These are phyloP conservation scores for Dreissena polymorpha DNA, from an alignment of 1,140 invertebrate genomes.

Conservation along the genomic window DNA sequence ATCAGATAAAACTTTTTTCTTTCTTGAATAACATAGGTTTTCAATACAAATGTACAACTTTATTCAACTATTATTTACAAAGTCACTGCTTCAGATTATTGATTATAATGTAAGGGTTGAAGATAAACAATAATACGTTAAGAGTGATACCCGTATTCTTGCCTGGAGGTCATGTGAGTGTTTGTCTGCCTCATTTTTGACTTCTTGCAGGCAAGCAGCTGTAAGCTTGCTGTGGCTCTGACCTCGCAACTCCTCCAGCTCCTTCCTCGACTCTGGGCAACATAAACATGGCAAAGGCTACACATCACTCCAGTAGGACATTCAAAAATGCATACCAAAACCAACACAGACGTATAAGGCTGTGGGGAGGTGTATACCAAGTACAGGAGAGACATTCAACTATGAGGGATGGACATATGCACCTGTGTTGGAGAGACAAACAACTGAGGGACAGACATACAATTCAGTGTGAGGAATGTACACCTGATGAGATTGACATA, in stretches of 20 bases:
- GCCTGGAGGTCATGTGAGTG: constrained; percentile 11
- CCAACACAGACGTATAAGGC: no score
- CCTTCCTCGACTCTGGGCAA: constrained; percentile 14
- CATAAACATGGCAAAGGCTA: no score
- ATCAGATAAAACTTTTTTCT: no score
- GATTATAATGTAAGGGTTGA: no score
- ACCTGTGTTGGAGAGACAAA: background rate
- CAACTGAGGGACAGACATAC: background rate
- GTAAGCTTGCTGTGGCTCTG: constrained; percentile 17
- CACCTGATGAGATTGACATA: background rate
- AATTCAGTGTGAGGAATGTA: background rate
- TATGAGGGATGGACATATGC: no score
- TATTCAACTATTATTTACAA: no score
- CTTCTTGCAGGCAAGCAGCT: constrained; percentile 18
- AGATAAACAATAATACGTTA: no score
- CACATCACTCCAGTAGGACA: no score
- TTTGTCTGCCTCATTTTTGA: constrained; percentile 18
- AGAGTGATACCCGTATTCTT: constrained; percentile 34
- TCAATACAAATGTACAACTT: no score
- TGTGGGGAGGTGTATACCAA: background rate
- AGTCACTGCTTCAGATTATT: no score
- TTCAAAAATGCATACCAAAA: no score
- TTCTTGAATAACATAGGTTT: no score
- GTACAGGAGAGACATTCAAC: background rate
- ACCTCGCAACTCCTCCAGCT: constrained; percentile 23